Evolutionary conservation across 37 sponge, comb jelly and placozoan species (phyloP), one percentile per base, ranked within the genome.

Genomic region (Geodia barretti): DNA sequence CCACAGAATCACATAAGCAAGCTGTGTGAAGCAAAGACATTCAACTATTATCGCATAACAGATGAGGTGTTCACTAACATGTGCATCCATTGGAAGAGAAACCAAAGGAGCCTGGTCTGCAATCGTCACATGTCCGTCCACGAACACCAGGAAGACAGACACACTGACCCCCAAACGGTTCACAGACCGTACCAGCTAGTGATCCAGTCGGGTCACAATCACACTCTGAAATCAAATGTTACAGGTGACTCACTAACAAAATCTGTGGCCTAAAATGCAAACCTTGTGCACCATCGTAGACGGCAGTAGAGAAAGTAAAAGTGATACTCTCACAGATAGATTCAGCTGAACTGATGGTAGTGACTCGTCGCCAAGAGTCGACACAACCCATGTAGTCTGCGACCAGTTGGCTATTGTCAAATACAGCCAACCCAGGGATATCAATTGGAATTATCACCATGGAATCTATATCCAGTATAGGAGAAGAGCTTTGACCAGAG

Each of bases 141-240:
- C 64, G 64, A n/a, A 92, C 88, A 33, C 83, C 86, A 37, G 92
- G 83, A 37, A 80, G 67, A 87, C 96, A 95, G 29, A 31, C 4
- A 62, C 96, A 95, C 82, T 87, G 74, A 5, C 96, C 96, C 23
- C 92, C 88, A 74, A 80, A 86, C 24, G 67, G 35, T 31, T 64
- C 25, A 77, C 91, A 91, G 21, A 60, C 21, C 20, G 73, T 41
- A 41, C 68, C 67, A 40, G 47, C 8, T 4, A 25, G 35, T 40
- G 84, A 66, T 7, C 92, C 92, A 73, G 61, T 26, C 30, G 60
- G 29, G 77, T 82, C 82, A 74, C 94, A 94, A 74, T 75, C 68
- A 81, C 94, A 94, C 29, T 35, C 88, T 85, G 69, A 0, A 75
- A 25, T 19, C 21, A 78, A 67, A 75, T 2, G 26, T 54, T 25